Conservation (phyloP, 2,888 invertebrate species). For the Aquatica leii region DNA sequence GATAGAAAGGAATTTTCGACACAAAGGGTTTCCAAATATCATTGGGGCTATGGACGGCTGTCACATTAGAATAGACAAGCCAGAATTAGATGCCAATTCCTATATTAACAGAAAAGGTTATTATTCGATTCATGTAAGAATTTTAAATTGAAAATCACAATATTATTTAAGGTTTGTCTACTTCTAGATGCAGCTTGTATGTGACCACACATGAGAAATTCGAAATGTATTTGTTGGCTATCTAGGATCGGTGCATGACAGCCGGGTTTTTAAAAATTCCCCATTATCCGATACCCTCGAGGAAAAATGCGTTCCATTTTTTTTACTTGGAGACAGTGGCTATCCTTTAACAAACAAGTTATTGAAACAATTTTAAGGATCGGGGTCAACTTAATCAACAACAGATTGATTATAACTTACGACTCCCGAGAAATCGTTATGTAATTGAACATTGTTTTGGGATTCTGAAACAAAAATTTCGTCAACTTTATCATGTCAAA, state of each 20-base stretch:
- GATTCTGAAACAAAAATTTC: conserved; percentile 29
- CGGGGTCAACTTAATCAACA: conserved; percentile 16
- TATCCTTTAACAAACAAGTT: conserved; percentile 16
- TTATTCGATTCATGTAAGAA: conserved; percentile 10
- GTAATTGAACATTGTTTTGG: conserved; percentile 28
- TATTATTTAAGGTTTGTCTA: neutral
- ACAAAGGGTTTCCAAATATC: conserved; percentile 10
- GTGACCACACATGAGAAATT: conserved; percentile 17
- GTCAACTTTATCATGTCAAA: conserved; percentile 28
- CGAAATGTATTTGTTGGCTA: too few relatives aligned
- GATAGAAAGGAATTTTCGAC: conserved; percentile 7
- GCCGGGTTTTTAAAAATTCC: conserved; percentile 16
- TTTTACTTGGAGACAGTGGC: too few relatives aligned
- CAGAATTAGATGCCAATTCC: neutral
- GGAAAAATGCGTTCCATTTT: conserved; percentile 8
- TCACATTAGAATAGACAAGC: conserved; percentile 17
- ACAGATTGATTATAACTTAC: conserved; percentile 21
- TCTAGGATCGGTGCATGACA: too few relatives aligned
- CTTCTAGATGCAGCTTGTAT: conserved; percentile 23
- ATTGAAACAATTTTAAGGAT: conserved; percentile 23
- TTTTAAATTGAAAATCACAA: neutral
- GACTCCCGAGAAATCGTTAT: conserved; percentile 20
- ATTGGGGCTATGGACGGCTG: conserved; percentile 11
- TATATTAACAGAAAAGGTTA: conserved; percentile 16
- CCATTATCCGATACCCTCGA: conserved; percentile 18